A percentile compares a stretch with the other conserved stretches of the same genome.
phyloP scores from a whole-genome alignment of 64 coral and sea anemone species.

The Porites australiensis region DNA sequence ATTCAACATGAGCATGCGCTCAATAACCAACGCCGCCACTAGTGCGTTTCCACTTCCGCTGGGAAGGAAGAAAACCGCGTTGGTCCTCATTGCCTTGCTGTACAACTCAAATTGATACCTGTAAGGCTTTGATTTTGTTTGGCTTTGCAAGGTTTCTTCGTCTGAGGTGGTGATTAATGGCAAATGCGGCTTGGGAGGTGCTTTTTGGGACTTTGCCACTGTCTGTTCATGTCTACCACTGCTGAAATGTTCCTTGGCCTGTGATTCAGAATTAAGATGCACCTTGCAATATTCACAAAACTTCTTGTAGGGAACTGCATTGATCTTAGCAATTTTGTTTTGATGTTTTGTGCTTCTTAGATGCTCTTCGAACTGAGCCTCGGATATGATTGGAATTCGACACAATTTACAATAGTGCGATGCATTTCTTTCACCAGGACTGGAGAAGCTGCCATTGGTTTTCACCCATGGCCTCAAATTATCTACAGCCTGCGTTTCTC shows the following conservation, averaged over 20 bases:
- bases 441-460: neutral
- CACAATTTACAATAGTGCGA: constrained; percentile 48
- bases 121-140: constrained; percentile 71
- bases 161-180: constrained; percentile 23
- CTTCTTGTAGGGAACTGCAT: constrained; percentile 49
- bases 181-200: constrained; percentile 69
- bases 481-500: neutral
- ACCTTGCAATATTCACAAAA: constrained; percentile 73
- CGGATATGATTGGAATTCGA: constrained; percentile 38
- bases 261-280: constrained; percentile 89
- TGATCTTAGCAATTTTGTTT: constrained; percentile 64
- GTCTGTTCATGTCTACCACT: constrained; percentile 92
- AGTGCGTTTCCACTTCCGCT: constrained; percentile 93
- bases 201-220: constrained; percentile 93
- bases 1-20: constrained; percentile 78
- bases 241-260: constrained; percentile 87
- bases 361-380: constrained; percentile 62
- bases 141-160: neutral
- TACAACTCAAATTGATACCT: constrained; percentile 88
- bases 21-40: constrained; percentile 79
- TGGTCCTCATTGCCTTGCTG: constrained; percentile 76
- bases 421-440: neutral
- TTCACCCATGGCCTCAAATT: neutral
- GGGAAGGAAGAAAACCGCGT: constrained; percentile 93
- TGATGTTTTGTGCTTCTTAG: constrained; percentile 72